Conservation (phyloP, 2,888 invertebrate genomes). For the Platycheirus albimanus region DNA sequence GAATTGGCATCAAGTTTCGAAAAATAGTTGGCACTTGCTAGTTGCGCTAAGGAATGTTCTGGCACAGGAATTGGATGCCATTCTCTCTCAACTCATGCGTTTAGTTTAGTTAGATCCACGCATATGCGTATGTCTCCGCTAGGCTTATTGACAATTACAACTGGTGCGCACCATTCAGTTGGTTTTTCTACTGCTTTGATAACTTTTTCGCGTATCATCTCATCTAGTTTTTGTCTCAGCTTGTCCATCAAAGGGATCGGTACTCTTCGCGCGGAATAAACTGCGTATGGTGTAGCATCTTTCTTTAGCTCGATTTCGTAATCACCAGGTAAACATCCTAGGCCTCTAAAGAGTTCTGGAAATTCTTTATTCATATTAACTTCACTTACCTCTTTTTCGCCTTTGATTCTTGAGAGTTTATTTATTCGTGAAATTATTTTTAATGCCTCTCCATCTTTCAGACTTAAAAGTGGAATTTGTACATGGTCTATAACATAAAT, state of each 20-base stretch:
- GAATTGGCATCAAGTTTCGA: conserved; percentile 78
- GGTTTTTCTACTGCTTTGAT: conserved; percentile 18
- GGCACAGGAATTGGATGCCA: conserved; percentile 74
- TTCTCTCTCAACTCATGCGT: conserved; percentile 13
- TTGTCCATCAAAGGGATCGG: conserved; percentile 25
- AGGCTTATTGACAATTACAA: conserved; percentile 14
- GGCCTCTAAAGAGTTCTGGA: conserved; percentile 22
- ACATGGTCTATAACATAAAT: conserved; percentile 7
- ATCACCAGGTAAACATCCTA: conserved; percentile 18
- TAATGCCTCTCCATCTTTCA: conserved; percentile 13
- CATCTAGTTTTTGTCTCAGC: conserved; percentile 10
- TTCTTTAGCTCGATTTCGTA: conserved; percentile 17
- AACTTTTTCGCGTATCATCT: conserved; percentile 2
- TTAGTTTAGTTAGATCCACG: conserved; percentile 24
- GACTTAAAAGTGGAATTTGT: conserved; percentile 9
- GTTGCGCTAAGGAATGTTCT: conserved; percentile 71
- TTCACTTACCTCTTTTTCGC: conserved; percentile 14
- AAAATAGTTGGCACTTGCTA: conserved; percentile 73
- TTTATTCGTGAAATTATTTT: conserved; percentile 7
- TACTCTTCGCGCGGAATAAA: conserved; percentile 26
- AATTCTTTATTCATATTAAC: conserved; percentile 12
- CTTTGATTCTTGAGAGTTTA: neutral
- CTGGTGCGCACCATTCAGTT: conserved; percentile 27
- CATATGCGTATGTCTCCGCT: conserved; percentile 31
- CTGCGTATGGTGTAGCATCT: conserved; percentile 7